Percentiles rank a stretch among this genome's conserved stretches.
These are phyloP conservation scores for Pomacea canaliculata DNA, from an alignment of 2,888 invertebrate genomes.

Conservation along the genomic window DNA sequence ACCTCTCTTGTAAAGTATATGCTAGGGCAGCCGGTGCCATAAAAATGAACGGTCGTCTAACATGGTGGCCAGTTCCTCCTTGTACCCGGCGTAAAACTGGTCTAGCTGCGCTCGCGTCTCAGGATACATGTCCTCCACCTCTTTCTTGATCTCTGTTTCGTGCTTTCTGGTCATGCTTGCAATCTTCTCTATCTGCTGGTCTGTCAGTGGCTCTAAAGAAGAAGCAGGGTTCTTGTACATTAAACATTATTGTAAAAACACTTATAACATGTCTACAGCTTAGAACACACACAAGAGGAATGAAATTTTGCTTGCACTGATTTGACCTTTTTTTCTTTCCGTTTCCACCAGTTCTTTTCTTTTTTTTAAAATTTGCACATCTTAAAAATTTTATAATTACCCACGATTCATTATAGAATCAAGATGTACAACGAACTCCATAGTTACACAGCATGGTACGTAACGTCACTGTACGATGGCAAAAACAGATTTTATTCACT, in stretches of 20 bases:
- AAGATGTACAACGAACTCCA: too few relatives aligned
- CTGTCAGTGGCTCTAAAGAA: constrained; percentile 33
- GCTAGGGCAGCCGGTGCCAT: constrained; percentile 31
- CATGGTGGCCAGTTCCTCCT: constrained; percentile 38
- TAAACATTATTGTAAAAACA: not conserved
- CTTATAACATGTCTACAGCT: not conserved
- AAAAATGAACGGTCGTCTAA: constrained; percentile 40
- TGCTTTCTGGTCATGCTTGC: constrained; percentile 28
- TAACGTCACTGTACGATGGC: too few relatives aligned
- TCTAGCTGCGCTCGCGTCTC: constrained; percentile 41
- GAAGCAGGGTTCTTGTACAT: not conserved
- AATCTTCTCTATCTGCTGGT: constrained; percentile 29
- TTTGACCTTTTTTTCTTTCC: too few relatives aligned
- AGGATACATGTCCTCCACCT: constrained; percentile 41
- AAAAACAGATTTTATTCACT: too few relatives aligned
- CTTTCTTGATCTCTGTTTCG: constrained; percentile 41
- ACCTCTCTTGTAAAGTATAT: not conserved
- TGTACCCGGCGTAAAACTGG: constrained; percentile 43
- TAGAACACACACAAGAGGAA: not conserved
- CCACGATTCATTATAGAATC: too few relatives aligned
- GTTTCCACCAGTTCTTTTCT: too few relatives aligned
- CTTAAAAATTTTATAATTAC: too few relatives aligned
- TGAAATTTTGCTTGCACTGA: too few relatives aligned
- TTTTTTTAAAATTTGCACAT: too few relatives aligned
- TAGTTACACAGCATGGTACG: too few relatives aligned